Base-by-base conservation (phyloP, 2,888 invertebrate species). In the Cerastis rubricosa region DNA sequence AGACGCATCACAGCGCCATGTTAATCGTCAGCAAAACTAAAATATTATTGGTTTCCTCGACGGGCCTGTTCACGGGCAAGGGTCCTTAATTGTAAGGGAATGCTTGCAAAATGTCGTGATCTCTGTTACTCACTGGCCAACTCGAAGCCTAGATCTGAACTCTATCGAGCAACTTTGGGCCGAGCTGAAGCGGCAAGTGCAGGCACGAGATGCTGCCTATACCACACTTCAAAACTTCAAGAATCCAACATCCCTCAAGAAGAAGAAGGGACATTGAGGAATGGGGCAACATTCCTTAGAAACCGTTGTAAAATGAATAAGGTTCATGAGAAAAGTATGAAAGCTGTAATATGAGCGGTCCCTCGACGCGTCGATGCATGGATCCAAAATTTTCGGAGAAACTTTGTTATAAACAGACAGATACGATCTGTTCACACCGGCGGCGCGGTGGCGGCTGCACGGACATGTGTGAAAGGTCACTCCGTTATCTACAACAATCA, bases 381-480 rank as follows among this genome's bases (percentile, higher is more conserved):
- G 19, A 61, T 35, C 19, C 9, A 61, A 35, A 61, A 19, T 61
- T 35, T 61, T 61, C 61, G 61, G 61, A 71, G 63, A 71, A 74
- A 63, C 40, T 69, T 45, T 63, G 40, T n/a, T n/a, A n/a, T n/a
- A n/a, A n/a, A 43, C 61, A 22, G 22, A 0, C 8, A 66, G 65
- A 78, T 78, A 78, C 49, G 11, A 71, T 78, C 77, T 6, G 51
- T 40, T 65, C 64, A 14, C 54, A 54, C 40, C n/a, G 35, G 40
- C 8, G 12, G 14, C 0, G 14, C 22, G 57, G 6, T 12, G 25
- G 29, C 51, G 35, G 40, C 54, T 22, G 47, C 57, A n/a, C 29
- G 40, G 47, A 49, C 57, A 43, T 22, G 51, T 73, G 66, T 57
- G 67, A 67, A 49, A 54, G 67, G 63, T 78, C 67, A 73, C 61